Evolutionary conservation across 2,797 vertebrate genomes (phyloP), one percentile per base, ranked within the genome.

Genomic region (Gymnoscopelus braueri): DNA sequence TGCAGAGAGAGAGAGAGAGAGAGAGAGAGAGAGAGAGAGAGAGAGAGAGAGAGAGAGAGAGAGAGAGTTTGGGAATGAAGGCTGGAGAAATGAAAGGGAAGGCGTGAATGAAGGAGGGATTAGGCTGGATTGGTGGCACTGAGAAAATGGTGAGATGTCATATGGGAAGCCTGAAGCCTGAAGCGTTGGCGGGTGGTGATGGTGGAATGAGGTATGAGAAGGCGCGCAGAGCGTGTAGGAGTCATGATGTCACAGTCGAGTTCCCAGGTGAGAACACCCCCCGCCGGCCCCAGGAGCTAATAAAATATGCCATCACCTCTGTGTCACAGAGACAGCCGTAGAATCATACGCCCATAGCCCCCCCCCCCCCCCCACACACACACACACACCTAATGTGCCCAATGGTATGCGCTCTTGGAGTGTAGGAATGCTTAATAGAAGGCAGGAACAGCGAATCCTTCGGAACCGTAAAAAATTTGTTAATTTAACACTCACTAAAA

Each of bases 271-370:
- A 85, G 80, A 77, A 44, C 7, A 29, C 52, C 52, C 70, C 32
- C 8, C 11, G 50, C 5, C 1, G 66, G 81, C 77, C 56, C 75
- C 26, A 67, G 19, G 9, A 79, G 65, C 70, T 85, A 81, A 87
- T 87, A 78, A 79, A 86, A 84, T 75, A 83, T 75, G 71, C 76
- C 81, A 78, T 82, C 79, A 79, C 78, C 74, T 79, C 13, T 1
- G 71, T 78, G 74, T 81, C 81, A 84, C 64, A 82, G 66, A 71
- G 68, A 75, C 65, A 61, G 44, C 70, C 69, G 78, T 75, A 71
- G 80, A 89, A 77, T 82, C 67, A 84, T 69, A 66, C 61, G 66
- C 67, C 19, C 79, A 67, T 56, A 69, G 1, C 62, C 49, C 29
- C 44, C 1, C n/a, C 53, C 3, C 13, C 4, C 24, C 0, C 15